Base-by-base conservation (phyloP, 1,140 invertebrate genomes). In the Babylonia areolata region DNA sequence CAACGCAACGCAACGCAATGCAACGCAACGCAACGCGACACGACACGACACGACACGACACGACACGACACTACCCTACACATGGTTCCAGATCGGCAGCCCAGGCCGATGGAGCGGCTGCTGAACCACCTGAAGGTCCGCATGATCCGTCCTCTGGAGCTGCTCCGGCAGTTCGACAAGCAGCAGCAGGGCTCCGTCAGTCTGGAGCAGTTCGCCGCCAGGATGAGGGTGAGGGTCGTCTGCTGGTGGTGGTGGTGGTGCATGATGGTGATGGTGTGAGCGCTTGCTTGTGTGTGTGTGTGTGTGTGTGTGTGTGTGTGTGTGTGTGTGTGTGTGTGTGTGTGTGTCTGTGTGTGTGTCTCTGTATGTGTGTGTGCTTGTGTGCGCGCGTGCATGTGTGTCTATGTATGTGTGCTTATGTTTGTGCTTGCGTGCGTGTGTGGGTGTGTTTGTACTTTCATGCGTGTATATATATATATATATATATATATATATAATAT, bases 91-190 rank as follows among this genome's bases (percentile, higher is more conserved):
- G 84, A 85, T 1, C 73, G 51, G 0, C 31, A 85, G 35, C 2
- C 23, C 3, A 79, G 33, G 3, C 71, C 73, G 1, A 85, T 85
- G 75, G 75, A 64, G 31, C 39, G 73, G 11, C 77, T 85, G 33
- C 71, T 85, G 84, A 9, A 37, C 0, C 77, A 78, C 54, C 75
- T 85, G 42, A 51, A 37, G 46, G 23, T 9, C 1, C 51, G 73
- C 28, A 85, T 85, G 84, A 85, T 85, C 15, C 42, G 84, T 17
- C 84, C 84, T 1, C 77, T 85, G 77, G 84, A 85, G 37, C 31
- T 85, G 51, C 77, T 85, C 0, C 28, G 84, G 17, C 73, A 85
- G 46, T 85, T 85, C 35, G 84, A 85, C 54, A 85, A 85, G 35
- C 51, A 35, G 15, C 37, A 28, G 20, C 15, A 11, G 0, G 77